Base-by-base conservation (phyloP, 2,113 vertebrate genomes). In the Burhinus bistriatus region DNA sequence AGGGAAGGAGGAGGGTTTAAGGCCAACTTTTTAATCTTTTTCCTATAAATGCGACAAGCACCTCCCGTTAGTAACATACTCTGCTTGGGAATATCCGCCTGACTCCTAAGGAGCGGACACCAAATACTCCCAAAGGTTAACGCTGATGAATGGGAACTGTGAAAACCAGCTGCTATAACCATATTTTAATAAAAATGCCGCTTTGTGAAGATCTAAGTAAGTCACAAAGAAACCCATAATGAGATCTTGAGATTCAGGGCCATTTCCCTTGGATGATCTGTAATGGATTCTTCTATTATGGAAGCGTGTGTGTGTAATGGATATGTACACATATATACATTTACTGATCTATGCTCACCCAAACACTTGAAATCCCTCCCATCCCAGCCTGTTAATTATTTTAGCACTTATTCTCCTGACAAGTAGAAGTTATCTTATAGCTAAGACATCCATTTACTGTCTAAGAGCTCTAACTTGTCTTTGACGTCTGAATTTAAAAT, bases 161-260 rank as follows among this genome's bases (percentile, higher is more conserved):
- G 90, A 11, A 81, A 86, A 40, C 6, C 51, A 77, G 80, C 70
- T 66, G 61, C 83, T 45, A 36, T 68, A 89, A 77, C 54, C 59
- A 9, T 72, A 89, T 93, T 95, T 96, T 93, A 96, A 72, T 73
- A 71, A 91, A 83, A 94, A 79, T 34, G 27, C 38, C n/a, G 38
- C 78, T 61, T 58, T 71, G 71, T 55, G 68, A 59, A 81, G 91
- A 89, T 64, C 36, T 58, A 70, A 96, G 47, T 19, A 17, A 84
- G 72, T 25, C 57, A 42, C 81, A 30, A 32, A 20, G 29, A 66
- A 94, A 42, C 26, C 54, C 34, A 19, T 59, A 68, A 79, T 40
- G 76, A 69, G 64, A 61, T 61, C 45, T 27, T 3, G 54, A 82
- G 83, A 52, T 62, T 83, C 78, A 86, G 44, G n/a, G 64, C 32